Percentiles rank a stretch among this genome's conserved stretches.
Conservation (phyloP, 2,888 invertebrate genomes). For the Hyppa rectilinea region DNA sequence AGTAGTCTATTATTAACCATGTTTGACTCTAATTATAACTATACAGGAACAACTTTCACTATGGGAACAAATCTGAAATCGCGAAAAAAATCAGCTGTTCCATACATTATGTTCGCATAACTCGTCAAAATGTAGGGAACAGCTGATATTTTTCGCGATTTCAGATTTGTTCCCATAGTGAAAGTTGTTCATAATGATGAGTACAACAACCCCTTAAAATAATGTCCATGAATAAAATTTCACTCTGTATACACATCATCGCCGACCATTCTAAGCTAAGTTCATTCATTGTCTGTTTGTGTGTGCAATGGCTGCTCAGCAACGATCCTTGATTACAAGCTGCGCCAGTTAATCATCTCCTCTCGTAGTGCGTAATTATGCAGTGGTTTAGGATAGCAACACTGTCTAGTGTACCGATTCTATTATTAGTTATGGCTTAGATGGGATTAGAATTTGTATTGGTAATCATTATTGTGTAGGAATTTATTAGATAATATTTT, state of each 20-base stretch:
- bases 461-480: not conserved
- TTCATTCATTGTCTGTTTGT: slow-evolving; percentile 61
- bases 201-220: too few relatives aligned
- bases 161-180: too few relatives aligned
- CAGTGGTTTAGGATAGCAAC: slow-evolving; percentile 61
- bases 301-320: slow-evolving; percentile 61
- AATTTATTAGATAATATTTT: not conserved
- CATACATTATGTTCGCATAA: too few relatives aligned
- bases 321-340: slow-evolving; percentile 70
- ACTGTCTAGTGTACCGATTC: slow-evolving; percentile 17
- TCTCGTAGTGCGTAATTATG: slow-evolving; percentile 67
- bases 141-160: too few relatives aligned
- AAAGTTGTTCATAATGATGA: too few relatives aligned
- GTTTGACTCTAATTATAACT: not conserved
- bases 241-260: slow-evolving; percentile 15
- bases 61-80: too few relatives aligned
- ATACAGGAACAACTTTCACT: too few relatives aligned
- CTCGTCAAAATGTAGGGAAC: too few relatives aligned
- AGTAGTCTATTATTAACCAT: too few relatives aligned
- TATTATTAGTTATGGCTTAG: slow-evolving; percentile 29
- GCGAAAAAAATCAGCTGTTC: too few relatives aligned
- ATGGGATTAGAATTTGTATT: slow-evolving; percentile 14
- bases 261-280: slow-evolving; percentile 23
- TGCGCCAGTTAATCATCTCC: slow-evolving; percentile 66
- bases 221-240: too few relatives aligned